Percentiles rank a stretch among this genome's conserved stretches.
Evolutionary conservation across 1,140 invertebrate species (phyloP).

Genomic region (Samia ricini): DNA sequence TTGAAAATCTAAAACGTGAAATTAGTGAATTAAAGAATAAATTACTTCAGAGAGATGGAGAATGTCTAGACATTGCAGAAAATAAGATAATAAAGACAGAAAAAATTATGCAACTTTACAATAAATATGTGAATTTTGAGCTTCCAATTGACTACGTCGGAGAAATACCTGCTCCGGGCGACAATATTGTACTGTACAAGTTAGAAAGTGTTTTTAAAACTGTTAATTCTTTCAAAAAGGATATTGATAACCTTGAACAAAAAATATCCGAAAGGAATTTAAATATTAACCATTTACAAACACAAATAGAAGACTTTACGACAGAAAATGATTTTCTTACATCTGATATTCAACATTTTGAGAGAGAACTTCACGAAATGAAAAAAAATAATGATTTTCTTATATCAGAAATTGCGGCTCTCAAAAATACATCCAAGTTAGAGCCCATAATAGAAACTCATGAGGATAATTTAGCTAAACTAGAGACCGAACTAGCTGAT

Average conservation of each 20-base stretch:
- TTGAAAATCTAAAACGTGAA: constrained; percentile 73
- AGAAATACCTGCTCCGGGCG: constrained; percentile 56
- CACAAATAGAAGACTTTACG: constrained; percentile 68
- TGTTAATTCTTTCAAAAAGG: constrained; percentile 60
- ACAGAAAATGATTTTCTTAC: constrained; percentile 79
- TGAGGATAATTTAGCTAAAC: constrained; percentile 80
- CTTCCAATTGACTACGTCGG: constrained; percentile 67
- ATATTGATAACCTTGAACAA: constrained; percentile 60
- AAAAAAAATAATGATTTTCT: constrained; percentile 83
- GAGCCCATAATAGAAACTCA: constrained; percentile 83
- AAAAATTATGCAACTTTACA: constrained; percentile 71
- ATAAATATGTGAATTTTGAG: constrained; percentile 73
- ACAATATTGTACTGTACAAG: constrained; percentile 59
- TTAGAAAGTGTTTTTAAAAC: constrained; percentile 65
- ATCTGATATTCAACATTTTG: constrained; percentile 79
- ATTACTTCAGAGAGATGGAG: constrained; percentile 56
- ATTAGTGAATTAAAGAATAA: constrained; percentile 70
- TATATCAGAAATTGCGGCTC: constrained; percentile 79
- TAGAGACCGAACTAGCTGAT: constrained; percentile 81
- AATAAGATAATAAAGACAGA: constrained; percentile 59
- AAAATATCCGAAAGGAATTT: constrained; percentile 64
- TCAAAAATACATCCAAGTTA: constrained; percentile 79
- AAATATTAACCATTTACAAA: constrained; percentile 57
- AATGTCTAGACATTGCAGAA: constrained; percentile 40
- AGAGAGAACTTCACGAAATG: constrained; percentile 81